phyloP scores from a whole-genome alignment of 2,888 invertebrate genomes.

The Nesidiocoris tenuis region DNA sequence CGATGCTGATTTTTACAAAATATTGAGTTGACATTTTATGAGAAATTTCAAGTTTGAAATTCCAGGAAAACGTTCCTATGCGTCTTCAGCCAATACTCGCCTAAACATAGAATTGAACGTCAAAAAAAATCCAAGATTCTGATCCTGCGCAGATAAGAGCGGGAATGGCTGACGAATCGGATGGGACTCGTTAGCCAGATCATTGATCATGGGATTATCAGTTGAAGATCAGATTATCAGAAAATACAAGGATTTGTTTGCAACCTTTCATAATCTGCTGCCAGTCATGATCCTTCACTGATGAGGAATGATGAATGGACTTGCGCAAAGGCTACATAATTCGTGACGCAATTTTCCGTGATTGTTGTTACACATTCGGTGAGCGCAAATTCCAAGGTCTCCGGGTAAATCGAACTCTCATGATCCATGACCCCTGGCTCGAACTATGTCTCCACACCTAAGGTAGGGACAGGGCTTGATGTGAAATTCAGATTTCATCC shows the following conservation, averaged over 20 bases:
- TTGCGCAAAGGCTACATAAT: background rate
- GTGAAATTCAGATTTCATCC: too few species aligned
- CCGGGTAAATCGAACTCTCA: background rate
- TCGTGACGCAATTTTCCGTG: conserved; percentile 7
- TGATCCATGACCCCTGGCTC: background rate
- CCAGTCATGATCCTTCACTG: conserved; percentile 23
- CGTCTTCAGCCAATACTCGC: too few species aligned
- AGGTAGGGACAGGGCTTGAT: too few species aligned
- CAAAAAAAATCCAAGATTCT: too few species aligned
- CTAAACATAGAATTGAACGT: too few species aligned
- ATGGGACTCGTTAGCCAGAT: conserved; percentile 7
- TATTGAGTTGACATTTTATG: too few species aligned
- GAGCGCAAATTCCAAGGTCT: conserved; percentile 30
- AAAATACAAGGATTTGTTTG: conserved; percentile 28
- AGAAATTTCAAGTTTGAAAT: too few species aligned
- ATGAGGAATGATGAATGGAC: conserved; percentile 30
- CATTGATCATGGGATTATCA: conserved; percentile 29
- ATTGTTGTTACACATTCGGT: background rate
- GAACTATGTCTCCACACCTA: background rate
- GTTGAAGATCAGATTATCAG: conserved; percentile 17
- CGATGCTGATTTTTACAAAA: too few species aligned
- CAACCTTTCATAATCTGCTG: conserved; percentile 31
- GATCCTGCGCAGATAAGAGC: too few species aligned
- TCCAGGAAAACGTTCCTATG: too few species aligned
- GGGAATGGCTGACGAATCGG: background rate